phyloP scores from a whole-genome alignment of 2,797 vertebrate genomes.

The Melanotaenia pygmaea region DNA sequence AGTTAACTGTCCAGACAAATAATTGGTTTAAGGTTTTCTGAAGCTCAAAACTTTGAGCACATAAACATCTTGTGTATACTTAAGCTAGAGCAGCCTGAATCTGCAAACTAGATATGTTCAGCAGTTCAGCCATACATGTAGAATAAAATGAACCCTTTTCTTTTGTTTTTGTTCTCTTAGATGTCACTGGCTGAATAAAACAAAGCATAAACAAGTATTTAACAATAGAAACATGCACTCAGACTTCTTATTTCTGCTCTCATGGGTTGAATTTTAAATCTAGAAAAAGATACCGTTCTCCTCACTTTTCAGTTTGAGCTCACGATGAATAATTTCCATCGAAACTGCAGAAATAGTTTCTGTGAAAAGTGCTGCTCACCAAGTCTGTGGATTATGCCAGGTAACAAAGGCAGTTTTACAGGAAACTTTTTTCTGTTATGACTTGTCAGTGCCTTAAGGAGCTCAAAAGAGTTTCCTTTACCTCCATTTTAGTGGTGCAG shows the following conservation, averaged over 20 bases:
- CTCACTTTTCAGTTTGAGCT: background rate
- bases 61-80: background rate
- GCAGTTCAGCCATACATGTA: background rate
- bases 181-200: background rate
- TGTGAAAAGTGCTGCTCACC: slow-evolving; percentile 4
- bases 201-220: background rate
- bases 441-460: slow-evolving; percentile 13
- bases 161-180: background rate
- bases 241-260: background rate
- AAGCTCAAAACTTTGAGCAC: background rate
- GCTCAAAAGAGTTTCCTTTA: background rate
- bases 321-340: slow-evolving; percentile 17
- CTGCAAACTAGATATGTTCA: too few relatives aligned
- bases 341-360: slow-evolving; percentile 9
- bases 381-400: slow-evolving; percentile 11
- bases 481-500: slow-evolving; percentile 2
- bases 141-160: background rate
- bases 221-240: background rate
- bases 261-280: background rate
- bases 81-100: background rate
- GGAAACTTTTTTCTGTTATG: slow-evolving; percentile 1
- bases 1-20: background rate
- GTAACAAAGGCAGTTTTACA: slow-evolving; percentile 17
- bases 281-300: background rate
- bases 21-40: background rate